Base-by-base conservation (phyloP, 1,140 invertebrate species). In the Pantala flavescens region DNA sequence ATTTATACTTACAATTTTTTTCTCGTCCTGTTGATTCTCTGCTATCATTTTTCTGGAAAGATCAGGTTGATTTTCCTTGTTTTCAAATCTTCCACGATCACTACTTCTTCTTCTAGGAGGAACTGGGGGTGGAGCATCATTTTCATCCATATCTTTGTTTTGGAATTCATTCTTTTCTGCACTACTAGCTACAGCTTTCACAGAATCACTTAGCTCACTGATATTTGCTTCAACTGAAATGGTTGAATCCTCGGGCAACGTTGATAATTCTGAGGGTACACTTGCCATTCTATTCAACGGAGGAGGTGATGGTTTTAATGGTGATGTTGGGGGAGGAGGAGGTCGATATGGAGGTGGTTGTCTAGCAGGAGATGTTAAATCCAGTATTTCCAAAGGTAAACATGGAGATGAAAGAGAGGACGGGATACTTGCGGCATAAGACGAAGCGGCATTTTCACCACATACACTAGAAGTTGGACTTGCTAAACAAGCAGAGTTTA, bases 261-360 rank as follows among this genome's bases (percentile, higher is more conserved):
- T 63, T 63, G 49, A 63, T 12, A 63, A 63, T 63, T 21, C 49
- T 1, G 49, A 63, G n/a, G 49, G 14, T 21, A 19, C 16, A 63
- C 49, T 63, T 16, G n/a, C 49, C n/a, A 36, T 36, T 36, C 28
- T 36, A 36, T 63, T 63, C n/a, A 21, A 78, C 77, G 23, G 77
- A 14, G 76, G 42, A 14, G 76, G 42, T 43, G 74, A 71, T 14
- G 90, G 84, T 23, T 87, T 87, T 70, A 73, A 73, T 23, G 77
- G 76, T 16, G 76, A 71, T 14, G 76, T 74, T 73, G 70, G 74
- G 23, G 77, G 79, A 71, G 76, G 77, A 19, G 76, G 78, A 28
- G 75, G 74, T 7, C 87, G 85, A 78, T 90, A 90, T 3, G 90
- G 89, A 63, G 90, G 90, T 14, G 86, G 89, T 76, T 87, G 83